phyloP scores from a whole-genome alignment of 1,140 invertebrate genomes.

The Dendroctonus ponderosae region DNA sequence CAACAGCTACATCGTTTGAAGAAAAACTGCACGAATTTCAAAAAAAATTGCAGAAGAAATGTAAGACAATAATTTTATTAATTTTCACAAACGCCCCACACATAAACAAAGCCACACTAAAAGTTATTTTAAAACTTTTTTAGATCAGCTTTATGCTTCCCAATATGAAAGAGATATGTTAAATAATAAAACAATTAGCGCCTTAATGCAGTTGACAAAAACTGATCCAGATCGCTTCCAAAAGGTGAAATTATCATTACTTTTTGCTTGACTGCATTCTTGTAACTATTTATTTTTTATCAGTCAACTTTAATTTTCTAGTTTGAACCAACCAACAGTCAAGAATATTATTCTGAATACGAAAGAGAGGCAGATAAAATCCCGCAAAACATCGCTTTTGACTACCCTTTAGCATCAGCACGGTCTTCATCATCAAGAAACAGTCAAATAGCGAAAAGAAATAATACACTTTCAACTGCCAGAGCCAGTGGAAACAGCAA shows the following conservation, averaged over 20 bases:
- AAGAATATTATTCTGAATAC: background rate
- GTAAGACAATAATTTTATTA: background rate
- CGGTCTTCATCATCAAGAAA: background rate
- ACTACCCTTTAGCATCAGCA: too few relatives aligned
- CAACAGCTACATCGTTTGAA: background rate
- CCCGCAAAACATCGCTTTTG: background rate
- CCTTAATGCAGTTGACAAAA: slow-evolving; percentile 6
- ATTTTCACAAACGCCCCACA: background rate
- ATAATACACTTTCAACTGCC: background rate
- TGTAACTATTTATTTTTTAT: too few relatives aligned
- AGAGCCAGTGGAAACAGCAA: slow-evolving; percentile 6
- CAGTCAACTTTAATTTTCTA: background rate
- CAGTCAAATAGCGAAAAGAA: background rate
- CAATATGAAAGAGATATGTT: background rate
- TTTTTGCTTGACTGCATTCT: background rate
- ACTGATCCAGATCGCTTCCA: slow-evolving; percentile 3
- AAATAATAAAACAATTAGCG: background rate
- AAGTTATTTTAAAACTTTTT: too few relatives aligned
- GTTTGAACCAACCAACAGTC: background rate
- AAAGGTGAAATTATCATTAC: background rate
- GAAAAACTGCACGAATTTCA: background rate
- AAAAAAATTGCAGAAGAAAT: background rate
- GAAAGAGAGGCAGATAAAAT: background rate
- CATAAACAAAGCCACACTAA: too few relatives aligned
- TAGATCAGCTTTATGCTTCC: too few relatives aligned